A percentile compares a stretch with the other conserved stretches of the same genome.
phyloP scores from a whole-genome alignment of 1,140 invertebrate species.

The Drosophila pallidifrons region DNA sequence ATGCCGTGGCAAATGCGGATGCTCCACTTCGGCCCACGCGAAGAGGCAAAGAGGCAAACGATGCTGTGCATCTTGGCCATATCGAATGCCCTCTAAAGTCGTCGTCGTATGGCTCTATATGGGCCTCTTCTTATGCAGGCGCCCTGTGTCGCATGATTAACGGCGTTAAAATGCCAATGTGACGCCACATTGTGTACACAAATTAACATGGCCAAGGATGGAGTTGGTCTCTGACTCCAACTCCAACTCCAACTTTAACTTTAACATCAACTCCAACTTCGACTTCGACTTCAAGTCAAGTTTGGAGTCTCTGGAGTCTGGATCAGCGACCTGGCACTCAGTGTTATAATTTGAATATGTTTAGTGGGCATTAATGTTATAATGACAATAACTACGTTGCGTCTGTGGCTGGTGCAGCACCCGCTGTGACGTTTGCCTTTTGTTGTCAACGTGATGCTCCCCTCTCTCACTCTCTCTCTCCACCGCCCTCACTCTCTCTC shows the following conservation, averaged over 20 bases:
- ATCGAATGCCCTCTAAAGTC: constrained; percentile 46
- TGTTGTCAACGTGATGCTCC: constrained; percentile 67
- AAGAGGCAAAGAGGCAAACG: constrained; percentile 1
- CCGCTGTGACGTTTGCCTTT: constrained; percentile 80
- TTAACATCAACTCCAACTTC: neutral
- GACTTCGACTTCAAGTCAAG: neutral
- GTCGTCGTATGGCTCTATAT: constrained; percentile 15
- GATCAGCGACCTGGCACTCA: constrained; percentile 41
- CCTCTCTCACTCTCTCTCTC: neutral
- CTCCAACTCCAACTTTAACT: neutral
- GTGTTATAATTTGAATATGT: constrained; percentile 84
- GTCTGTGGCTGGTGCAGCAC: constrained; percentile 69
- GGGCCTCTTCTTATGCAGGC: constrained; percentile 71
- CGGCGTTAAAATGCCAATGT: constrained; percentile 84
- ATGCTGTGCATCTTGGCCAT: constrained; percentile 40
- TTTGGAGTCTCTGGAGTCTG: constrained; percentile 3
- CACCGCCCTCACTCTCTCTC: neutral
- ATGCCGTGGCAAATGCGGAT: constrained; percentile 62
- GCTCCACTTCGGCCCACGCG: constrained; percentile 74
- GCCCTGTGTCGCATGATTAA: constrained; percentile 84
- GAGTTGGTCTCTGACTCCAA: constrained; percentile 13
- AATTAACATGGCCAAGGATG: constrained; percentile 74
- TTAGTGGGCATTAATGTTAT: constrained; percentile 84
- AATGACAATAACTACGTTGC: constrained; percentile 82
- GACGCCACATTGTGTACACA: constrained; percentile 85